phyloP scores from a whole-genome alignment of 2,888 invertebrate species.

The Thelaira solivaga region DNA sequence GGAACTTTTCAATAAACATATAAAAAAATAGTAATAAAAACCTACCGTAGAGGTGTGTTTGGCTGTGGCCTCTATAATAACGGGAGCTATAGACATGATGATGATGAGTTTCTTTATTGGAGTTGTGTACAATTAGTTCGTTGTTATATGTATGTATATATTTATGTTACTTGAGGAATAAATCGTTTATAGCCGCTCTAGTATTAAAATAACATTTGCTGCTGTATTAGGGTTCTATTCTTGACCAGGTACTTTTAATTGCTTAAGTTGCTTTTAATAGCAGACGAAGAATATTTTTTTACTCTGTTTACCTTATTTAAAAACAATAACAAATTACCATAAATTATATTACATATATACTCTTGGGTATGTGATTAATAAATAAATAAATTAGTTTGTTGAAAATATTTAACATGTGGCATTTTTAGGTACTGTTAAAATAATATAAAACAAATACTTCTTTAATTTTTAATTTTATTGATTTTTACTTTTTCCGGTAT shows the following conservation, averaged over 20 bases:
- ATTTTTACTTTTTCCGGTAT: conserved; percentile 33
- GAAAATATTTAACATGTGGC: conserved; percentile 12
- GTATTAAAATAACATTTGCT: background rate
- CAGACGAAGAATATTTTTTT: background rate
- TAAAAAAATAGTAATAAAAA: conserved; percentile 46
- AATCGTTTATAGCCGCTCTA: background rate
- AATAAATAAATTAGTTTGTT: background rate
- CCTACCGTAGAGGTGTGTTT: conserved; percentile 92
- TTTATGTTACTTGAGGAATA: conserved; percentile 1
- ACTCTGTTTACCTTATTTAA: background rate
- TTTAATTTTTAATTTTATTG: conserved; percentile 3
- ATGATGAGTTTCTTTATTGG: background rate
- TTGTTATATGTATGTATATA: conserved; percentile 9
- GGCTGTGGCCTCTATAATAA: conserved; percentile 88
- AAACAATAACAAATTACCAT: conserved; percentile 5
- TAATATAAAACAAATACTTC: background rate
- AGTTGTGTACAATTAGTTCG: conserved; percentile 2
- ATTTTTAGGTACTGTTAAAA: background rate
- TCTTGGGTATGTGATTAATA: background rate
- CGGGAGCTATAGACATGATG: conserved; percentile 80
- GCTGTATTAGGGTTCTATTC: background rate
- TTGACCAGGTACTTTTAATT: conserved; percentile 49
- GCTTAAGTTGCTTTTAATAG: conserved; percentile 16
- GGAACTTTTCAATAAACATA: conserved; percentile 9
- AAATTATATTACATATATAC: background rate